phyloP scores from a whole-genome alignment of 2,888 invertebrate genomes.

The Malachius bipustulatus region DNA sequence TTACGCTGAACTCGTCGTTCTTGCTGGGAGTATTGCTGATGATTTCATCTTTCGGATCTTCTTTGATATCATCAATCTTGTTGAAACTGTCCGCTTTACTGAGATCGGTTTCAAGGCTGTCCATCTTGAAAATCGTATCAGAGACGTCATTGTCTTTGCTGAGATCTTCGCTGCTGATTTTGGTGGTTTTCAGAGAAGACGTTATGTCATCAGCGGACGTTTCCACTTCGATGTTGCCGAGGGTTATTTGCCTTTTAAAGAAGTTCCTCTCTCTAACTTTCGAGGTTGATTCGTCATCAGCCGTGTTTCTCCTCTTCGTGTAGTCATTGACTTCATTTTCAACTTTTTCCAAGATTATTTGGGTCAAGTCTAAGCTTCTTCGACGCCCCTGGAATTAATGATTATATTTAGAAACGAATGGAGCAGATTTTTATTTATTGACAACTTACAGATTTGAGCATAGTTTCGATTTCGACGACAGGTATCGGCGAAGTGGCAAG shows the following conservation, averaged over 20 bases:
- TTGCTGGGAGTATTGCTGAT: background rate
- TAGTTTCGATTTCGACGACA: conserved; percentile 45
- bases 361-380: conserved; percentile 32
- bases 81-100: conserved; percentile 22
- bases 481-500: conserved; percentile 94
- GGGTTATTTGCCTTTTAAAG: conserved; percentile 33
- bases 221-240: conserved; percentile 36
- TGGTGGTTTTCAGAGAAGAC: conserved; percentile 30
- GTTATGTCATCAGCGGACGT: conserved; percentile 32
- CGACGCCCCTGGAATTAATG: conserved; percentile 31
- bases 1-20: conserved; percentile 9
- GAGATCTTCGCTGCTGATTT: conserved; percentile 31
- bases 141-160: conserved; percentile 34
- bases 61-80: conserved; percentile 7
- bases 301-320: conserved; percentile 45
- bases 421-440: no score
- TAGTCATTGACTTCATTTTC: conserved; percentile 61
- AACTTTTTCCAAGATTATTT: conserved; percentile 24
- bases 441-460: no score
- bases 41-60: no score
- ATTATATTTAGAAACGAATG: no score
- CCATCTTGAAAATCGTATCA: conserved; percentile 59
- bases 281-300: conserved; percentile 31
- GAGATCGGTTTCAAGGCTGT: conserved; percentile 43
- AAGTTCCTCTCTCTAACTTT: conserved; percentile 33